A percentile compares a stretch with the other conserved stretches of the same genome.
These are phyloP conservation scores for Scopus umbretta DNA, from an alignment of 2,113 vertebrate genomes.

Conservation along the genomic window DNA sequence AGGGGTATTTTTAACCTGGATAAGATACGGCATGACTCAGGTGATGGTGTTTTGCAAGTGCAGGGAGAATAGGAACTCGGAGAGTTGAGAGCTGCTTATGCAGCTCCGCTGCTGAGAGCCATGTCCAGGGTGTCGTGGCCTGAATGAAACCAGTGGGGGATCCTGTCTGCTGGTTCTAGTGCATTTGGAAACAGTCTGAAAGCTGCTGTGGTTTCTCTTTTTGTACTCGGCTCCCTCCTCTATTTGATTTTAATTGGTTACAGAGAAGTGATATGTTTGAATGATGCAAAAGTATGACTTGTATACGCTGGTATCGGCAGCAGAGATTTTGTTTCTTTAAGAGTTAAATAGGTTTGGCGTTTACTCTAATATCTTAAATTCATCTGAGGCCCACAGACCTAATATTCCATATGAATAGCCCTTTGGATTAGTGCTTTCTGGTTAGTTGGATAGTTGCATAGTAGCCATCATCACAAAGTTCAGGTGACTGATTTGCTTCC, in stretches of 20 bases:
- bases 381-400: background rate
- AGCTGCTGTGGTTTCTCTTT: background rate
- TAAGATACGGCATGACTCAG: background rate
- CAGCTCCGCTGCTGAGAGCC: background rate
- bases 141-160: background rate
- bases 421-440: background rate
- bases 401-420: background rate
- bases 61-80: background rate
- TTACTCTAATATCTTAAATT: background rate
- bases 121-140: background rate
- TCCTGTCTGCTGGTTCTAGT: background rate
- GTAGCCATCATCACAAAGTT: background rate
- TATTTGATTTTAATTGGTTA: background rate
- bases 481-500: background rate
- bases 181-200: background rate
- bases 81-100: background rate
- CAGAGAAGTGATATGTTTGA: background rate
- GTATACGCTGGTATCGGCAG: background rate
- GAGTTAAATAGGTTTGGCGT: background rate
- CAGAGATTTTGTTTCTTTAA: background rate
- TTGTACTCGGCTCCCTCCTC: background rate
- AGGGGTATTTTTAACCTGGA: slow-evolving; percentile 32
- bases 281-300: background rate
- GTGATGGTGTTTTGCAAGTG: background rate
- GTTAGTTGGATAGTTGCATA: background rate